These are phyloP conservation scores for Amazona vittata DNA, from an alignment of 2,113 vertebrate genomes.

Conservation along the genomic window DNA sequence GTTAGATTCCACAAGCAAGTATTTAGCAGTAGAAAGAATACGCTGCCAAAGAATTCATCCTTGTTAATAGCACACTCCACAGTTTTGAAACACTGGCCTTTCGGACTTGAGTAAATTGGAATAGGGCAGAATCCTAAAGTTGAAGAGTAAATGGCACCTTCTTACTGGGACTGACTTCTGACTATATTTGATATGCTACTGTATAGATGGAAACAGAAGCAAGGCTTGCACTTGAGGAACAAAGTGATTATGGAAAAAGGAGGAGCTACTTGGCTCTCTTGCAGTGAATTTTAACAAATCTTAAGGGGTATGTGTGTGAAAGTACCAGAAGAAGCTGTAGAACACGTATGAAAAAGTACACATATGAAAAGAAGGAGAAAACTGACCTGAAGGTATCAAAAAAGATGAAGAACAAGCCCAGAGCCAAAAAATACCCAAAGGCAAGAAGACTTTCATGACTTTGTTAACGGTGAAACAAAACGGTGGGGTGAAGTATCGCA, in stretches of 20 bases:
- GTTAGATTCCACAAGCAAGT: constrained; percentile 61
- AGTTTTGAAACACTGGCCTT: constrained; percentile 21
- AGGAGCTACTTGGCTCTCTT: neutral
- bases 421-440: neutral
- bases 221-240: neutral
- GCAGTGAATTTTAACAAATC: neutral
- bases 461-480: neutral
- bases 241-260: neutral
- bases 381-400: neutral
- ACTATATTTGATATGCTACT: neutral
- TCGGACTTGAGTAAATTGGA: constrained; percentile 49
- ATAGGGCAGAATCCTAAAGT: constrained; percentile 32
- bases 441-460: neutral
- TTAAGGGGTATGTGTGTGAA: neutral
- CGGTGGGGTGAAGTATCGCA: neutral
- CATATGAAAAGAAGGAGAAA: neutral
- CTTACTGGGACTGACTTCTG: neutral
- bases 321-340: neutral
- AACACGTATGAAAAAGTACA: neutral
- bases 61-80: constrained; percentile 36
- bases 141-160: constrained; percentile 38
- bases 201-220: neutral
- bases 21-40: constrained; percentile 32
- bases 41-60: constrained; percentile 65
- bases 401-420: neutral